These are phyloP conservation scores for Epicauta chinensis DNA, from an alignment of 1,140 invertebrate genomes.

Conservation along the genomic window DNA sequence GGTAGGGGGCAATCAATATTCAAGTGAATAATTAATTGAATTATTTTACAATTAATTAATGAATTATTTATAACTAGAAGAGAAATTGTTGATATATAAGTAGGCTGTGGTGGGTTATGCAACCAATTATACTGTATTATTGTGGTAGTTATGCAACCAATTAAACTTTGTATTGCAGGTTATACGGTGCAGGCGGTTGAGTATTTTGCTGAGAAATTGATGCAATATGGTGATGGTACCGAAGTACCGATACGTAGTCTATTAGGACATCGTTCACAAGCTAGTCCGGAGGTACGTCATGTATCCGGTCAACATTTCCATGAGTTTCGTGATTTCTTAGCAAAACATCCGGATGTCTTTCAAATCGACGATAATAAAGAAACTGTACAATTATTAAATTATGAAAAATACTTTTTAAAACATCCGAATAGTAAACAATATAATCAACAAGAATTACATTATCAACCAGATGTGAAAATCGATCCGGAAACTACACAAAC, in stretches of 20 bases:
- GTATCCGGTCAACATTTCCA: constrained; percentile 91
- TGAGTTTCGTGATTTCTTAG: constrained; percentile 88
- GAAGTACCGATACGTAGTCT: constrained; percentile 91
- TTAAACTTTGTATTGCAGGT: constrained; percentile 42
- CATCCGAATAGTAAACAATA: constrained; percentile 25
- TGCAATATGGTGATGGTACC: constrained; percentile 81
- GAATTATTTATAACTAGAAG: too few relatives aligned
- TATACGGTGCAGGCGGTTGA: constrained; percentile 87
- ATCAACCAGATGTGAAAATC: constrained; percentile 64
- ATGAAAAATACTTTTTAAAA: constrained; percentile 48
- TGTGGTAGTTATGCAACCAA: too few relatives aligned
- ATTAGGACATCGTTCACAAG: constrained; percentile 87
- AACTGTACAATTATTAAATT: constrained; percentile 60
- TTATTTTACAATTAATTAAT: too few relatives aligned
- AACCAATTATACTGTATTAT: too few relatives aligned
- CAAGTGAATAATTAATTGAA: too few relatives aligned
- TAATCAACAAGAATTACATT: constrained; percentile 42
- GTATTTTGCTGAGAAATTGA: constrained; percentile 87
- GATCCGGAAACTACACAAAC: constrained; percentile 72
- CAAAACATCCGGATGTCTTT: constrained; percentile 80
- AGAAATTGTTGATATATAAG: not conserved
- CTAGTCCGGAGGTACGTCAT: constrained; percentile 90
- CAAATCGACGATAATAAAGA: constrained; percentile 82
- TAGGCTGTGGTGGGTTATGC: too few relatives aligned
- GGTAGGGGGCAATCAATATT: too few relatives aligned